These are phyloP conservation scores for Malurus cyaneus DNA, from an alignment of 2,113 vertebrate species.

Conservation along the genomic window DNA sequence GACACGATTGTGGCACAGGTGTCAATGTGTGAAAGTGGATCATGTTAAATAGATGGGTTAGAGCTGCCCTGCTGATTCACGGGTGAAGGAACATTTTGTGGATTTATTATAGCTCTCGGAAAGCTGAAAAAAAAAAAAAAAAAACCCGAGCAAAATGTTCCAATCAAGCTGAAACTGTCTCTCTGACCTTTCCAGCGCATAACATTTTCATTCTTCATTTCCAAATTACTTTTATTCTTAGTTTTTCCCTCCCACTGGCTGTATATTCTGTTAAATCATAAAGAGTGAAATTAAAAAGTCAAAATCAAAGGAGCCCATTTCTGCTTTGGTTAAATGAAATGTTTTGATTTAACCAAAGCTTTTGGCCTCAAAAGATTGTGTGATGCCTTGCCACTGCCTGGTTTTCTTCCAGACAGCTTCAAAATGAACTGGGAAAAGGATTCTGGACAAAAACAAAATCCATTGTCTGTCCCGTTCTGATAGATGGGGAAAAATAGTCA, in stretches of 20 bases:
- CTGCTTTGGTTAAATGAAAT: not conserved
- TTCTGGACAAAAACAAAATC: not conserved
- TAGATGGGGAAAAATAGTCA: not conserved
- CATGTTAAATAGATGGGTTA: not conserved
- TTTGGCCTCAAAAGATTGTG: not conserved
- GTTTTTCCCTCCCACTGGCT: not conserved
- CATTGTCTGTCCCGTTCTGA: not conserved
- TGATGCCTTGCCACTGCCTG: not conserved
- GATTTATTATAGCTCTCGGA: slow-evolving; percentile 6
- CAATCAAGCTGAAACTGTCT: slow-evolving; percentile 1
- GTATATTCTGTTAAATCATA: not conserved
- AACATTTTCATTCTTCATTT: slow-evolving; percentile 27
- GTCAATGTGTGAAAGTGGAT: not conserved
- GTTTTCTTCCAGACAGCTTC: not conserved
- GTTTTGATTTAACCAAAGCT: not conserved
- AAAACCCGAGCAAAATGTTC: not conserved
- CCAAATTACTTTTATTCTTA: slow-evolving; percentile 20
- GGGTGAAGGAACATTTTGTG: slow-evolving; percentile 5
- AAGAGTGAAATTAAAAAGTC: not conserved
- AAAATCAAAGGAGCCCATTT: not conserved
- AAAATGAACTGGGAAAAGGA: not conserved
- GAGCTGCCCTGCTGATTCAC: not conserved
- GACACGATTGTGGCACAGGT: not conserved
- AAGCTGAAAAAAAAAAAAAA: not conserved
- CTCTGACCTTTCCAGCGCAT: slow-evolving; percentile 37